These are phyloP conservation scores for Neolamprologus devosi DNA, from an alignment of 2,113 vertebrate genomes.

Conservation along the genomic window DNA sequence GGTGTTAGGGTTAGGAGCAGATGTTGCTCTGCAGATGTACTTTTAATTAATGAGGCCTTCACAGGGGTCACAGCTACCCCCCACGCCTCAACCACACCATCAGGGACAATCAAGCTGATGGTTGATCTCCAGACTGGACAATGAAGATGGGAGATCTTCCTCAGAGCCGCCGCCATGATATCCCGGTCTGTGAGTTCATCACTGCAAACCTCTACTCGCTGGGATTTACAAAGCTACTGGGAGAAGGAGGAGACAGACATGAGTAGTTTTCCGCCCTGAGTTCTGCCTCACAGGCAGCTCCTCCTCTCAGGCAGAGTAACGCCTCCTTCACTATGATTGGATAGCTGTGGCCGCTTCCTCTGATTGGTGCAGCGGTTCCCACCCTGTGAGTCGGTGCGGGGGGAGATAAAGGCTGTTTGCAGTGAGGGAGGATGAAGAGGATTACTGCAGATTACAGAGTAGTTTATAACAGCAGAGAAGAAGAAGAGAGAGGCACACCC, in stretches of 20 bases:
- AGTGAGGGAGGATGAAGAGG: background rate
- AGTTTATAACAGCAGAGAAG: constrained; percentile 49
- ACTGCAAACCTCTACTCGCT: background rate
- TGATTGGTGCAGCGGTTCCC: background rate
- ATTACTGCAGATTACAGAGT: constrained; percentile 24
- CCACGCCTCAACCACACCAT: background rate
- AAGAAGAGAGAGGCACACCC: background rate
- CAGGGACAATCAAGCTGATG: background rate
- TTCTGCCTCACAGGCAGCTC: background rate
- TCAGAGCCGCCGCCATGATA: background rate
- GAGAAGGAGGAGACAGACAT: background rate
- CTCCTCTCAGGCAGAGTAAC: background rate
- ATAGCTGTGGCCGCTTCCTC: background rate
- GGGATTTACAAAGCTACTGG: background rate
- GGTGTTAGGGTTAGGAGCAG: background rate
- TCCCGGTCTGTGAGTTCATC: background rate
- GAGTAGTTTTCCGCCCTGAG: background rate
- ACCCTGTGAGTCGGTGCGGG: background rate
- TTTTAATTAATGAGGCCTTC: background rate
- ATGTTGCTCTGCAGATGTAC: background rate
- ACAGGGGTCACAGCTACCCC: background rate
- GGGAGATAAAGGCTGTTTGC: background rate
- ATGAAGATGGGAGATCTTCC: background rate
- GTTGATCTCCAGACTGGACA: background rate
- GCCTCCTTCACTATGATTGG: background rate